Evolutionary conservation across 2,113 vertebrate species (phyloP), one percentile per base, ranked within the genome.

Genomic region (Protobothrops mucrosquamatus): DNA sequence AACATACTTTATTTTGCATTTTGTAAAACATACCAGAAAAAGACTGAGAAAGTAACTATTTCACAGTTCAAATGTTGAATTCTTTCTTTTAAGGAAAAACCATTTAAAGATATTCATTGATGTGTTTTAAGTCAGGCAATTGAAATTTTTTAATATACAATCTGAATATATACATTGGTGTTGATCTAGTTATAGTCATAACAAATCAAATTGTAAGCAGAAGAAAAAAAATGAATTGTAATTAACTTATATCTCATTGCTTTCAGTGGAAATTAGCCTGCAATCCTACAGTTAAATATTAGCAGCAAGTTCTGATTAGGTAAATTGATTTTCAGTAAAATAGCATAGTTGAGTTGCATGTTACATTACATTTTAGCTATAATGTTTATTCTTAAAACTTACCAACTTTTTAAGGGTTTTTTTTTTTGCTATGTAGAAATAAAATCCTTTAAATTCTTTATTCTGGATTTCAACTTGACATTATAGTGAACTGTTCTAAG

Each of bases 401-500:
- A 34, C 9, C 1, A 0, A 26, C 39, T 12, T 86, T 89, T 51
- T 3, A 3, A 11, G 1, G 46, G 94, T 94, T 43, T 94, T 86
- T 55, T 87, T 59, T 91, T 85, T 91, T 64, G 57, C 8, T 34
- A 48, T 94, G 1, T 85, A n/a, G 87, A 90, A 54, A 93, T 20
- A 51, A 0, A 64, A 29, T 89, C 22, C 64, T 3, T 0, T 2
- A 69, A 87, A 2, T 89, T 92, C 64, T 92, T n/a, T 26, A 95
- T 48, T 90, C 9, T 91, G 1, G 0, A 89, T 95, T 95, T 4
- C 0, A 12, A 69, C 89, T 57, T 92, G 91, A n/a, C 91, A 91
- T 87, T 64, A 0, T 48, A 88, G 57, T 39, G 90, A 24, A 87
- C 92, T 64, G 29, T 87, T 93, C 15, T 24, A 94, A 96, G 92